Evolutionary conservation across 2,888 invertebrate genomes (phyloP).

Genomic region (Neoitamus cyanurus): DNA sequence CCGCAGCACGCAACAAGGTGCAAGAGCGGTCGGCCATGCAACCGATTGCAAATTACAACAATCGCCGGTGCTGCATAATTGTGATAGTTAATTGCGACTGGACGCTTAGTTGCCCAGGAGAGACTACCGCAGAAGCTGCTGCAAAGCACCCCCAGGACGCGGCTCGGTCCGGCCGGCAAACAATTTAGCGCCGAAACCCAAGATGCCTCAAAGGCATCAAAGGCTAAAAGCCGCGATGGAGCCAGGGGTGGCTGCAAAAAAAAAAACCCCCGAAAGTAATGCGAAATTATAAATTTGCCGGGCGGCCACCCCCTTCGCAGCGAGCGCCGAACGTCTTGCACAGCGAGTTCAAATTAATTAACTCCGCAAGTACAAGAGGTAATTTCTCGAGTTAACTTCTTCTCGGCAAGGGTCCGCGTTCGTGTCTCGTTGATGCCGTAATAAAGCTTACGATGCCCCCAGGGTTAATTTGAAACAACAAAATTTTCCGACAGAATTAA

Average conservation of each 20-base stretch:
- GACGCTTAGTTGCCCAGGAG: neutral
- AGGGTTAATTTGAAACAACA: slow-evolving; percentile 52
- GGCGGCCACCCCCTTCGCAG: slow-evolving; percentile 22
- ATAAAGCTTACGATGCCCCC: slow-evolving; percentile 49
- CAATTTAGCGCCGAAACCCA: neutral
- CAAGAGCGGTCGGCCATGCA: neutral
- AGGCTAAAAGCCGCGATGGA: neutral
- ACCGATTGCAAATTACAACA: neutral
- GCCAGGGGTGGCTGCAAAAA: neutral
- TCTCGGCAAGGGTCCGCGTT: neutral
- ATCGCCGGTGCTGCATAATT: slow-evolving; percentile 3
- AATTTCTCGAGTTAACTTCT: slow-evolving; percentile 49
- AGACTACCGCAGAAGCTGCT: neutral
- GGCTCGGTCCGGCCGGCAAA: neutral
- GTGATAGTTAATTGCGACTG: neutral
- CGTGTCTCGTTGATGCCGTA: slow-evolving; percentile 38
- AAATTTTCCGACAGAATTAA: slow-evolving; percentile 15
- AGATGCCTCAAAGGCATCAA: neutral
- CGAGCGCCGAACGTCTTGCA: slow-evolving; percentile 46
- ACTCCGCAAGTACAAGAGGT: slow-evolving; percentile 48
- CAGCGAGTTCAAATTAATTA: slow-evolving; percentile 50
- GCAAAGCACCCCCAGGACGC: neutral
- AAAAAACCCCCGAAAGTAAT: slow-evolving; percentile 35
- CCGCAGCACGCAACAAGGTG: slow-evolving; percentile 1
- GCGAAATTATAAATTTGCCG: slow-evolving; percentile 45